Base-by-base conservation (phyloP, 2,113 vertebrate species). In the Halcyon malimbica region DNA sequence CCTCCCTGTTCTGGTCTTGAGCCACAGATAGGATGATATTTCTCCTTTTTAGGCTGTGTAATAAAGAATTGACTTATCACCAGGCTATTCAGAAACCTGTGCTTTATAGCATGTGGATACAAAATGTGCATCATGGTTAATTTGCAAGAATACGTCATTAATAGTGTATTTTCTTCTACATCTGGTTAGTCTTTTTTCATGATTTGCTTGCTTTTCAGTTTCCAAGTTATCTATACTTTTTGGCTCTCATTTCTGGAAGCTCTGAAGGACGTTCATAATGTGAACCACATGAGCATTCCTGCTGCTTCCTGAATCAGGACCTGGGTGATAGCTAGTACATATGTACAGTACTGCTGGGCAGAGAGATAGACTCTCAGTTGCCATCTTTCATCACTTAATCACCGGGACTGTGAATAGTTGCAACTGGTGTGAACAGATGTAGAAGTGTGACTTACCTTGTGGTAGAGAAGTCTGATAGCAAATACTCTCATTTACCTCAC, bases 181-280 rank as follows among this genome's bases (percentile, higher is more conserved):
- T 95, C 96, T 95, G 93, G 76, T 81, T 84, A 85, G 35, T n/a
- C 37, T 75, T 56, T 88, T 78, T 88, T 31, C 62, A 35, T 50
- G 31, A 79, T 83, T 76, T 76, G 28, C 87, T 92, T 7, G 3
- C 74, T 94, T 79, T 92, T 77, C 65, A 92, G 83, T 93, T 88
- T 92, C 90, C 94, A 95, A 94, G 81, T 80, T 93, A 94, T 95
- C 96, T 94, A 94, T 94, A 79, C 44, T 31, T 89, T 90, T 87
- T 97, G 96, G 95, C 96, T 89, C 65, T 76, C 33, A 8, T 82
- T 95, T 79, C 87, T 96, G 94, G 95, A 91, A 94, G 80, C 87
- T 96, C 74, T 79, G 74, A 94, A 89, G 90, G 93, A 93, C n/a
- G 41, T 96, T 67, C 67, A 8, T 97, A 89, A 96, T 95, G 93